Conservation (phyloP, 2,797 vertebrate genomes). For the Coilia nasus region DNA sequence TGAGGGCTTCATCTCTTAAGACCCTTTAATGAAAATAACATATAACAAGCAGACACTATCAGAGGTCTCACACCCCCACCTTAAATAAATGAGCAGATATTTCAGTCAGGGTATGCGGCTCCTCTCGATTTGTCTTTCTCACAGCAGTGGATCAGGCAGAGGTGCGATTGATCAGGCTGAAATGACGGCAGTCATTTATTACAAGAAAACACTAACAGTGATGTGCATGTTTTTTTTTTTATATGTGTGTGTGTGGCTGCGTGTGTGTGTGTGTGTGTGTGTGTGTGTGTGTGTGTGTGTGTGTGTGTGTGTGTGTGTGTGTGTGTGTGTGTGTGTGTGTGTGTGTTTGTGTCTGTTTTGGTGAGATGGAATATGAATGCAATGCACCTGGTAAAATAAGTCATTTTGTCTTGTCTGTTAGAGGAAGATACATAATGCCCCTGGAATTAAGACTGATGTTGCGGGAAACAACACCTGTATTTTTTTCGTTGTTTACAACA, state of each 20-base stretch:
- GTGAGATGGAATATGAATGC: background rate
- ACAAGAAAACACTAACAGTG: constrained; percentile 28
- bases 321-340: background rate
- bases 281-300: constrained; percentile 24
- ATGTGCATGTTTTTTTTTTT: constrained; percentile 22
- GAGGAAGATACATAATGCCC: constrained; percentile 48
- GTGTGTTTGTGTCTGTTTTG: background rate
- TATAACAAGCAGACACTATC: background rate
- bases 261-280: background rate
- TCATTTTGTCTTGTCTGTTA: constrained; percentile 39
- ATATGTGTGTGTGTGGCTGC: constrained; percentile 14
- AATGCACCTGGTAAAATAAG: background rate
- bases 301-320: background rate
- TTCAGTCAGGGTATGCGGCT: background rate
- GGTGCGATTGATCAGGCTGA: constrained; percentile 13
- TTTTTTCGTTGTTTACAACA: constrained; percentile 49
- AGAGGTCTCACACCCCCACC: background rate
- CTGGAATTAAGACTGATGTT: constrained; percentile 37
- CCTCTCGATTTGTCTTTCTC: constrained; percentile 1
- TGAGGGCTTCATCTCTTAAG: background rate
- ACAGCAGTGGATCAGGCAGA: constrained; percentile 1
- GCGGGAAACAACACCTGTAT: constrained; percentile 31
- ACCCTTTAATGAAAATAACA: background rate
- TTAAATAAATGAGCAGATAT: constrained; percentile 4
- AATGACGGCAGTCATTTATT: constrained; percentile 7